A percentile compares a stretch with the other conserved stretches of the same genome.
phyloP scores from a whole-genome alignment of 2,888 invertebrate genomes.

The Lingula anatina region DNA sequence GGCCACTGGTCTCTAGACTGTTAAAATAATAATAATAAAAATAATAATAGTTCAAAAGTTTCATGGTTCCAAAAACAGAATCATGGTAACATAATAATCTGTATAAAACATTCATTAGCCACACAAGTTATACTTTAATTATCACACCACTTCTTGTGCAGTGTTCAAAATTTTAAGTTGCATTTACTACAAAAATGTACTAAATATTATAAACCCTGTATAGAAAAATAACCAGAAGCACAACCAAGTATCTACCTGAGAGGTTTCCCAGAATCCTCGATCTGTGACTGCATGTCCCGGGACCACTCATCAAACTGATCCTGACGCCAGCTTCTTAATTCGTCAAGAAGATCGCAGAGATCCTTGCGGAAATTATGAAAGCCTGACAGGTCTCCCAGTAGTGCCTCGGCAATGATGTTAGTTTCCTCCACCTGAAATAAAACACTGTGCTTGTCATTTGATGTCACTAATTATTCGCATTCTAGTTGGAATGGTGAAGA shows the following conservation, averaged over 20 bases:
- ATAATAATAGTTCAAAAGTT: background rate
- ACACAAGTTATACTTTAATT: too few relatives aligned
- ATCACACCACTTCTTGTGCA: too few relatives aligned
- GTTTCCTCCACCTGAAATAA: slow-evolving; percentile 62
- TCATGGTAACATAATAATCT: background rate
- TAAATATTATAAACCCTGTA: too few relatives aligned
- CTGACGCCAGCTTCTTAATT: slow-evolving; percentile 60
- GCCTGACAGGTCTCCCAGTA: slow-evolving; percentile 66
- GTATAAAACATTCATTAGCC: background rate
- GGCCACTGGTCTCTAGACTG: slow-evolving; percentile 55
- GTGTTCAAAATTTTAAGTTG: too few relatives aligned
- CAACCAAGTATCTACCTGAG: slow-evolving; percentile 54
- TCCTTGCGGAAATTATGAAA: slow-evolving; percentile 62
- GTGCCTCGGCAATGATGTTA: slow-evolving; percentile 60
- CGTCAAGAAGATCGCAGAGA: slow-evolving; percentile 57
- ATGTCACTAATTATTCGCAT: background rate
- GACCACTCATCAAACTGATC: slow-evolving; percentile 67
- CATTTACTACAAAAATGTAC: too few relatives aligned
- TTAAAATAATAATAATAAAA: slow-evolving; percentile 2
- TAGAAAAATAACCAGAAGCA: background rate
- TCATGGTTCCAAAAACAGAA: background rate
- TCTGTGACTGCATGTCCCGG: slow-evolving; percentile 58
- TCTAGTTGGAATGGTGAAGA: background rate
- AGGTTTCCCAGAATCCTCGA: slow-evolving; percentile 56
- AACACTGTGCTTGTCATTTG: background rate